These are phyloP conservation scores for Griposia aprilina DNA, from an alignment of 2,888 invertebrate species.

Conservation along the genomic window DNA sequence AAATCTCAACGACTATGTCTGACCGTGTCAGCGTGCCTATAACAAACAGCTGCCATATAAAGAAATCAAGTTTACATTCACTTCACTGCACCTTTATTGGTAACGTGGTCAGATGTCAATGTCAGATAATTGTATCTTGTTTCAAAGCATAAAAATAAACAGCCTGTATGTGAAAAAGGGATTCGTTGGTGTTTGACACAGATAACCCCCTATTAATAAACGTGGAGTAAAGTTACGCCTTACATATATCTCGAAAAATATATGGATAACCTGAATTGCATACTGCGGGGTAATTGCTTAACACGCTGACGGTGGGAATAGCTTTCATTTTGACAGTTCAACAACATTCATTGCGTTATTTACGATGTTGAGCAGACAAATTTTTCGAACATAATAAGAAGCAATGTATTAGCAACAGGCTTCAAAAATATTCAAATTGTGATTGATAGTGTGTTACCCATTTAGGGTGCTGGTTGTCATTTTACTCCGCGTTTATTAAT, in stretches of 20 bases:
- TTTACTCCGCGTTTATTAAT: not conserved
- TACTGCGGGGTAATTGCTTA: too few relatives aligned
- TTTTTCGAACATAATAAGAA: too few relatives aligned
- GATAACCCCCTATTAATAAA: not conserved
- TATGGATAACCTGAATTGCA: not conserved
- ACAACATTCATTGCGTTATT: too few relatives aligned
- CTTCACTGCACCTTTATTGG: slow-evolving; percentile 81
- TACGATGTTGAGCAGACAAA: too few relatives aligned
- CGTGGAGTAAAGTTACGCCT: not conserved
- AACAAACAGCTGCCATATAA: slow-evolving; percentile 75
- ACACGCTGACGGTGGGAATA: too few relatives aligned
- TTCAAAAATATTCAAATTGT: too few relatives aligned
- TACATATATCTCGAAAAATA: not conserved
- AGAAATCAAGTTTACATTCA: slow-evolving; percentile 84
- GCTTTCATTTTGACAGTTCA: too few relatives aligned
- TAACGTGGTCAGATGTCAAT: slow-evolving; percentile 80
- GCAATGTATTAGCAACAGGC: too few relatives aligned
- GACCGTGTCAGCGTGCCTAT: slow-evolving; percentile 42
- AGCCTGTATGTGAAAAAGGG: slow-evolving; percentile 34
- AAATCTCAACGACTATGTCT: slow-evolving; percentile 30
- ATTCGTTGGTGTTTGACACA: not conserved
- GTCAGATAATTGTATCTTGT: slow-evolving; percentile 71
- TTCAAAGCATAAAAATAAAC: slow-evolving; percentile 53
- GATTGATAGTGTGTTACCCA: too few relatives aligned
- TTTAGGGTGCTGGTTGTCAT: too few relatives aligned